These are phyloP conservation scores for Brachionus angularis DNA, from an alignment of 1,140 invertebrate species.

Conservation along the genomic window DNA sequence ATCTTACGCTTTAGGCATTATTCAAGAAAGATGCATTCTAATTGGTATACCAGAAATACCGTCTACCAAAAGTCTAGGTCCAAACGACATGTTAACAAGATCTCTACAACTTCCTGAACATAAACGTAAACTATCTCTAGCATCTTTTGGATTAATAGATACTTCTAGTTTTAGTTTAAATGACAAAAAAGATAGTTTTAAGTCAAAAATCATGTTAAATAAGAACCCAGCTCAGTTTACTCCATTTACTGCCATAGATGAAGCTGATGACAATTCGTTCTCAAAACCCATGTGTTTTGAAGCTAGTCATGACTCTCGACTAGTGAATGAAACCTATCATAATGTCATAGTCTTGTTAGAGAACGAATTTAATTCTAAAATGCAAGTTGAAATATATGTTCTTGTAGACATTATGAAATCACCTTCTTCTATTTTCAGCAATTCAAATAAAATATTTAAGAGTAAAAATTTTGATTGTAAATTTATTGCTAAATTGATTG, in stretches of 20 bases:
- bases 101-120: background rate
- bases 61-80: background rate
- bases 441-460: background rate
- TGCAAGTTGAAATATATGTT: constrained; percentile 88
- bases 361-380: constrained; percentile 84
- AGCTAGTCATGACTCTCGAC: background rate
- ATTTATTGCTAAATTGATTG: constrained; percentile 18
- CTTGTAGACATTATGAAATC: constrained; percentile 93
- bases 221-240: background rate
- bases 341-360: constrained; percentile 84
- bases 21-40: constrained; percentile 8
- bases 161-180: background rate
- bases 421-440: constrained; percentile 60
- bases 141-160: background rate
- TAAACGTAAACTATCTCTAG: background rate
- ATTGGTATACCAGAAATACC: background rate
- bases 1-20: background rate
- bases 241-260: background rate
- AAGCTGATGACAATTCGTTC: background rate
- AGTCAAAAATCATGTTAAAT: background rate
- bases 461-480: background rate
- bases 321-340: constrained; percentile 47
- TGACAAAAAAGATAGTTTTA: background rate
- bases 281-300: background rate
- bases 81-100: background rate